These are phyloP conservation scores for Nycticorax nycticorax DNA, from an alignment of 2,113 vertebrate species.

Conservation along the genomic window DNA sequence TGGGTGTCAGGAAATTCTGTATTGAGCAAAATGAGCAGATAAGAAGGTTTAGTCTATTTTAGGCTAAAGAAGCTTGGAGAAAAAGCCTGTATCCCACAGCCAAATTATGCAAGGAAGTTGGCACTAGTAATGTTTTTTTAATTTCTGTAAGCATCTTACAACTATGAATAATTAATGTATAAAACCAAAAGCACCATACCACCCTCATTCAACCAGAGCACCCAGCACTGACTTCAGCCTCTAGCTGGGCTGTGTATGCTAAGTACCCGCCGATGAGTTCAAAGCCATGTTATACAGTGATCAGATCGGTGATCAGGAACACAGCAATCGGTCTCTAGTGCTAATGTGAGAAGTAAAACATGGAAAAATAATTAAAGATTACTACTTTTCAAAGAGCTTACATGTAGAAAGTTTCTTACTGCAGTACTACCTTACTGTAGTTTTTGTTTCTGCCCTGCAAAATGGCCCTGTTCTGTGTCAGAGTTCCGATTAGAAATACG, in stretches of 20 bases:
- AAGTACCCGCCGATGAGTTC: background rate
- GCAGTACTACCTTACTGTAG: background rate
- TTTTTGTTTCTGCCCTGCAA: background rate
- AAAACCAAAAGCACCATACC: background rate
- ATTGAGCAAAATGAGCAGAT: background rate
- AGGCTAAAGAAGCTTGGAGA: constrained; percentile 4
- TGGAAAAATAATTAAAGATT: background rate
- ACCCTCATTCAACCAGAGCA: background rate
- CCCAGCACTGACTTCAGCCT: background rate
- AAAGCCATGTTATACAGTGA: accelerated
- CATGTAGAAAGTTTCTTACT: background rate
- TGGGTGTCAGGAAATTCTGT: background rate
- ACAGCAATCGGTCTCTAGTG: accelerated
- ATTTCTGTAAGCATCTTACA: background rate
- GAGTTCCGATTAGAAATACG: background rate
- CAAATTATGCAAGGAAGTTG: background rate
- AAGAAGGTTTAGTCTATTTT: background rate
- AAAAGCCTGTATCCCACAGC: background rate
- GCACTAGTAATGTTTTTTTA: background rate
- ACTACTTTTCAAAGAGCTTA: background rate
- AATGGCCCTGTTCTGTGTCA: background rate
- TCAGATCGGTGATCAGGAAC: background rate
- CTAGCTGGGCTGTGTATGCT: accelerated
- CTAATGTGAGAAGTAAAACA: background rate
- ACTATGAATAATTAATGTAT: background rate